These are phyloP conservation scores for Myotis planiceps DNA, from an alignment of 2,797 vertebrate species.

Conservation along the genomic window DNA sequence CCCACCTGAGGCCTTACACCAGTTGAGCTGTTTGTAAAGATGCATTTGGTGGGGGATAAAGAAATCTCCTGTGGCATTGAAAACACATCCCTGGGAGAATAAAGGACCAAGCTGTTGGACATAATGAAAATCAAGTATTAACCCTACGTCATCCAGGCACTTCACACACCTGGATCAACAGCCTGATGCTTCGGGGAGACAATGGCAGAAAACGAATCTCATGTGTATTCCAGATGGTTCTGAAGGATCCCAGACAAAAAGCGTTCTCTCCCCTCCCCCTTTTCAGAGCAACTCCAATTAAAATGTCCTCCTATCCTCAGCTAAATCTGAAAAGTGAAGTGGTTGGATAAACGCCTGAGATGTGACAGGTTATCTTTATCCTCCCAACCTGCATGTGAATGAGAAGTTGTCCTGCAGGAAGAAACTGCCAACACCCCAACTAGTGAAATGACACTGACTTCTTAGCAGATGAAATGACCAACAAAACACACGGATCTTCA, in stretches of 20 bases:
- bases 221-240: constrained; percentile 80
- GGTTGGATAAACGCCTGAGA: not conserved
- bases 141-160: constrained; percentile 55
- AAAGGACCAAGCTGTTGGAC: constrained; percentile 79
- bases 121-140: constrained; percentile 77
- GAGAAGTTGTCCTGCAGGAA: not conserved
- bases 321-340: constrained; percentile 40
- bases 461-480: not conserved
- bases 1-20: constrained; percentile 78
- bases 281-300: constrained; percentile 36
- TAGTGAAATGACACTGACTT: not conserved
- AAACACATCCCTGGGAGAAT: constrained; percentile 80
- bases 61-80: constrained; percentile 78
- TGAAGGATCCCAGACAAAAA: constrained; percentile 69
- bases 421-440: not conserved
- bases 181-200: constrained; percentile 71
- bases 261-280: not conserved
- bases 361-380: not conserved
- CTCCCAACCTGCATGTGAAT: not conserved
- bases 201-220: constrained; percentile 78
- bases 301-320: constrained; percentile 57
- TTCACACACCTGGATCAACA: constrained; percentile 81
- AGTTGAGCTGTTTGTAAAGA: constrained; percentile 81
- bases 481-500: not conserved
- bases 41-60: constrained; percentile 75